Evolutionary conservation across 2,888 invertebrate species (phyloP).

Genomic region (Lomographa bimaculata): DNA sequence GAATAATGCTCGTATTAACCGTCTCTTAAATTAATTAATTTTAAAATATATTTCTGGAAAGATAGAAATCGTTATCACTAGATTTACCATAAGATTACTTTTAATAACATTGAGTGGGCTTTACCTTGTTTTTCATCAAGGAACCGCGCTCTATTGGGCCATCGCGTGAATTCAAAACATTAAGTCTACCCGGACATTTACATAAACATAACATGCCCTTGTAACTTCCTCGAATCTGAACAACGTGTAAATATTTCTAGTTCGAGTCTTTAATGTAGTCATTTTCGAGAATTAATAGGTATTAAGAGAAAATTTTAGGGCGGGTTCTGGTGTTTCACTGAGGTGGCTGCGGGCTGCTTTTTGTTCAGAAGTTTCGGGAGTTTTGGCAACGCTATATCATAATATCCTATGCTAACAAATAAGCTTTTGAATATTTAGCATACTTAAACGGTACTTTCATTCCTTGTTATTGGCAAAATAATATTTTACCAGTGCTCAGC

Average conservation of each 20-base stretch:
- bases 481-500: no score
- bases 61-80: slow-evolving; percentile 19
- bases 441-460: no score
- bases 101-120: slow-evolving; percentile 17
- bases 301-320: slow-evolving; percentile 27
- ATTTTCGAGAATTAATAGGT: slow-evolving; percentile 27
- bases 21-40: no score
- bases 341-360: slow-evolving; percentile 9
- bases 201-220: slow-evolving; percentile 46
- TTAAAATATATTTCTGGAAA: slow-evolving; percentile 4
- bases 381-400: no score
- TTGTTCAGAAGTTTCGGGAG: no score
- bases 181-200: slow-evolving; percentile 48
- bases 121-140: slow-evolving; percentile 13
- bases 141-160: slow-evolving; percentile 25
- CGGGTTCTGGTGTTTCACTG: slow-evolving; percentile 1
- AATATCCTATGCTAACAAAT: no score
- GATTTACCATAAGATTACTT: slow-evolving; percentile 20
- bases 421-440: no score
- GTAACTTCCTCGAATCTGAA: slow-evolving; percentile 43
- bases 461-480: no score
- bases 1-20: no score
- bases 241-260: slow-evolving; percentile 41
- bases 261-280: slow-evolving; percentile 26
- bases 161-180: slow-evolving; percentile 47